phyloP scores from a whole-genome alignment of 2,113 vertebrate species.

The Phalacrocorax pelagicus region DNA sequence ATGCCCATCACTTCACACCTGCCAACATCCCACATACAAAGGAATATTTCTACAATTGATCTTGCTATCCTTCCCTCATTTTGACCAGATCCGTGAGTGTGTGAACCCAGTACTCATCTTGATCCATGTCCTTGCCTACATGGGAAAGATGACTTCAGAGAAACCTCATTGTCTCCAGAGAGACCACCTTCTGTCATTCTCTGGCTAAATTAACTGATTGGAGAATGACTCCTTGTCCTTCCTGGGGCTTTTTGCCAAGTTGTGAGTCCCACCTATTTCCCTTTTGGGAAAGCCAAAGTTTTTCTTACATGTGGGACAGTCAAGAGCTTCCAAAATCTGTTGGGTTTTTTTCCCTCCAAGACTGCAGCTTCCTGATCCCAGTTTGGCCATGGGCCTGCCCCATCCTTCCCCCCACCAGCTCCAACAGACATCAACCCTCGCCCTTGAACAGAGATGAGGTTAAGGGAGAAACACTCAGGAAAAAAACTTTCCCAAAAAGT shows the following conservation, averaged over 20 bases:
- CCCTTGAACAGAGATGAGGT: background rate
- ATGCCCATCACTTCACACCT: background rate
- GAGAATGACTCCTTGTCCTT: background rate
- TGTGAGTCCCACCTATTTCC: background rate
- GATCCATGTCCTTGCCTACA: background rate
- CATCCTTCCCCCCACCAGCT: background rate
- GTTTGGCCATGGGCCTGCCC: rapidly evolving
- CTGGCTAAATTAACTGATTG: background rate
- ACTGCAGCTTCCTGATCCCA: background rate
- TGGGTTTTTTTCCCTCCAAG: background rate
- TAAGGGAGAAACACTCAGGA: background rate
- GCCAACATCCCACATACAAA: background rate
- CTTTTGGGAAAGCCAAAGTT: background rate
- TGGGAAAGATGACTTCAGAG: background rate
- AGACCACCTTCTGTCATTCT: background rate
- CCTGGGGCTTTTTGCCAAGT: background rate
- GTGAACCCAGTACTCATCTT: background rate
- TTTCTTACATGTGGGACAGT: background rate
- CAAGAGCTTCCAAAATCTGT: background rate
- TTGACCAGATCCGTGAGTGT: background rate
- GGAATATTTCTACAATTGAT: background rate
- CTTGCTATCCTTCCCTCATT: background rate
- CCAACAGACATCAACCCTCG: background rate
- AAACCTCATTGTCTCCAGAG: background rate
- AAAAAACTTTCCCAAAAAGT: background rate